Evolutionary conservation across 2,113 vertebrate species (phyloP), one percentile per base, ranked within the genome.

Genomic region (Hymenochirus boettgeri): DNA sequence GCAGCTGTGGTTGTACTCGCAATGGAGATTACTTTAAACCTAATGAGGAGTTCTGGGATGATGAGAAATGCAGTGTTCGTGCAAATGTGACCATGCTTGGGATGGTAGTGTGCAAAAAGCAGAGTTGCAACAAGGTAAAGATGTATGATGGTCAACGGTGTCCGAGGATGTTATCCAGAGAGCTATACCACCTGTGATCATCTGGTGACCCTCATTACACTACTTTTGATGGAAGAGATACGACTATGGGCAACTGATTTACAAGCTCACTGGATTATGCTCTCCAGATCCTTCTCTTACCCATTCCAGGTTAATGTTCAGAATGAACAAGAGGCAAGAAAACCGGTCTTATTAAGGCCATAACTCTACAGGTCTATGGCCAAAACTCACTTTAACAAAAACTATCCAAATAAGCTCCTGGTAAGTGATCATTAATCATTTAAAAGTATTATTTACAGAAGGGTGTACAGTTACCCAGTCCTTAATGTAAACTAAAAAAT

Each of bases 191-290:
- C 37, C 22, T 89, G 87, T 69, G 79, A 77, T 82, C 77, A 19
- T 86, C 82, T 72, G 86, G 87, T 1, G 86, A 88, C 64, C 82
- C 84, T 15, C 89, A 90, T 23, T 91, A 85, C 47, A 85, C 75
- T 73, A 91, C 90, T 37, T 92, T 88, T 1, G 88, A 92, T 0
- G 81, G 85, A 7, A 76, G 1, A 75, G 72, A 54, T 91, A 62
- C 0, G 56, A 91, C 65, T 91, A 84, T 87, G 62, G 90, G 90
- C 19, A 87, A 84, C 19, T 91, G 89, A 35, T 77, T n/a, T 91
- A 91, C 51, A 66, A 71, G 45, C 6, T 76, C 9, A 72, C 62
- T 0, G 73, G 19, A 1, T 52, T 79, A 33, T 70, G 61, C 81
- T 51, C 81, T 0, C 3, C 75, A 0, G 58, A 84, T 23, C 46